phyloP scores from a whole-genome alignment of 2,797 vertebrate genomes.

The Coracias cyanogaster region DNA sequence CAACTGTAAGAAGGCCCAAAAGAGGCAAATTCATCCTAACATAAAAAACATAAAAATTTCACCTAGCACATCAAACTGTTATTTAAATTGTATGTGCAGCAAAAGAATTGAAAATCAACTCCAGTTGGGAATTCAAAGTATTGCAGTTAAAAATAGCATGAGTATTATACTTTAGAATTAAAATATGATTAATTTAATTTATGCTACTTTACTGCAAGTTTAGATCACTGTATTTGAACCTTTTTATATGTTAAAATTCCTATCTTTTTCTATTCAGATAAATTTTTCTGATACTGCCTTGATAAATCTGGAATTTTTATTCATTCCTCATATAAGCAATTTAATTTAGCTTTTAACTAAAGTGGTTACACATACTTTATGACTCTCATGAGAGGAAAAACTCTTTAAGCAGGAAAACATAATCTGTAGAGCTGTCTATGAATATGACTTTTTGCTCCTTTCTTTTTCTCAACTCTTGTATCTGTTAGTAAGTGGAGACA shows the following conservation, averaged over 20 bases:
- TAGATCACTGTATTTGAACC: neutral
- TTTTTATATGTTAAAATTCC: neutral
- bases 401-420: neutral
- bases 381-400: neutral
- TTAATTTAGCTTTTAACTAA: neutral
- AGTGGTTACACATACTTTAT: neutral
- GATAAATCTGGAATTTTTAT: neutral
- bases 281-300: neutral
- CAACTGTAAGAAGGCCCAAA: neutral
- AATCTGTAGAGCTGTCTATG: neutral
- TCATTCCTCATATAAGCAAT: neutral
- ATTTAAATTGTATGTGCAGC: neutral
- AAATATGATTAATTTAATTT: neutral
- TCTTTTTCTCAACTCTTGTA: neutral
- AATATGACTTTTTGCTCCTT: neutral
- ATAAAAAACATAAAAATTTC: neutral
- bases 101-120: neutral
- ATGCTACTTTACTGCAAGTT: neutral
- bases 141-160: neutral
- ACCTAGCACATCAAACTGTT: neutral
- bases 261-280: neutral
- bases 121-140: neutral
- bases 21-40: neutral
- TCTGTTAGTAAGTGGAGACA: neutral
- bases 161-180: no score